These are phyloP conservation scores for Nephila pilipes DNA, from an alignment of 1,140 invertebrate genomes.

Conservation along the genomic window DNA sequence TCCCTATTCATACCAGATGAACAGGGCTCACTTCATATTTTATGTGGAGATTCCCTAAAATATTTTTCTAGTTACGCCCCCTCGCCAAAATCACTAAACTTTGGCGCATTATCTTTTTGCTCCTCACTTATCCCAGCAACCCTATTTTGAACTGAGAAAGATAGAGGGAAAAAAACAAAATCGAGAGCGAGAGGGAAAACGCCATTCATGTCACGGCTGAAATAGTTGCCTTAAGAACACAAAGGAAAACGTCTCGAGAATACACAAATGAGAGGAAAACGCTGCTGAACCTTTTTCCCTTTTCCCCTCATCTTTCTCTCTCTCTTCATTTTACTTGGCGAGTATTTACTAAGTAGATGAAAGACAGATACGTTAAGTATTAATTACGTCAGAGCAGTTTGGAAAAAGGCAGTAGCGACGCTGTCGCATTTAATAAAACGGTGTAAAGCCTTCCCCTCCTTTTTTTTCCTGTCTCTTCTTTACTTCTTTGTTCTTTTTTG, in stretches of 20 bases:
- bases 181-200: not conserved
- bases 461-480: not conserved
- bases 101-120: not conserved
- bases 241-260: conserved; percentile 46
- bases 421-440: conserved; percentile 44
- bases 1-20: too few relatives aligned
- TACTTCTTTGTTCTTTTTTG: not conserved
- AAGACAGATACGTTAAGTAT: conserved; percentile 57
- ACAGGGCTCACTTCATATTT: too few relatives aligned
- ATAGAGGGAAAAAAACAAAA: not conserved
- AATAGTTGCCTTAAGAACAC: conserved; percentile 47
- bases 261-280: conserved; percentile 56
- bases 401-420: too few relatives aligned
- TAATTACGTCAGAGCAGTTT: conserved; percentile 22
- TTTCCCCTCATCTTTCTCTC: not conserved
- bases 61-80: not conserved
- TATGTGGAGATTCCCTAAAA: not conserved
- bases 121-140: not conserved
- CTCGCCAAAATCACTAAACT: not conserved
- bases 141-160: not conserved
- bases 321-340: not conserved
- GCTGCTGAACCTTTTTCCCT: not conserved
- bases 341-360: conserved; percentile 58
- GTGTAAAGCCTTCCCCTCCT: not conserved
- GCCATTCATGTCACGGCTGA: not conserved